Evolutionary conservation across 2,888 invertebrate genomes (phyloP).

Genomic region (Hoplodrina ambigua): DNA sequence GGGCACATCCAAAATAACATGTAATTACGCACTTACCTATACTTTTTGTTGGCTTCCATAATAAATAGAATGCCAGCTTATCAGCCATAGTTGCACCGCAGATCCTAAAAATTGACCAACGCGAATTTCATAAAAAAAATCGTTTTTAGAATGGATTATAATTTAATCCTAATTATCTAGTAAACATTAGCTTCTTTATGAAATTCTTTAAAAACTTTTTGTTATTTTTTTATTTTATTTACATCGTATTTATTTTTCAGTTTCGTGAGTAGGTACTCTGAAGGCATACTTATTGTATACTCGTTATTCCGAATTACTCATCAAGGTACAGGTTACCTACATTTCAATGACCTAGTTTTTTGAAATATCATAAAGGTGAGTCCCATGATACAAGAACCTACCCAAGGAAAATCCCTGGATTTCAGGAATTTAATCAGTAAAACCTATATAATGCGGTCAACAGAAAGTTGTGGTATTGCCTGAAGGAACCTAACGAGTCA

Average conservation of each 20-base stretch:
- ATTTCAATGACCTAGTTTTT: conserved; percentile 15
- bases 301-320: conserved; percentile 15
- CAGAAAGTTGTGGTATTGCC: background rate
- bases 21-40: background rate
- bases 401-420: conserved; percentile 25
- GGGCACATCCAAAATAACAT: background rate
- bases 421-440: conserved; percentile 41
- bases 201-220: too few relatives aligned
- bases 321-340: conserved; percentile 7
- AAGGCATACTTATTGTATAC: background rate
- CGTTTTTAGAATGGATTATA: too few relatives aligned
- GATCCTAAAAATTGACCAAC: too few relatives aligned
- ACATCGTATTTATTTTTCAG: background rate
- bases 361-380: conserved; percentile 22
- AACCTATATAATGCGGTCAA: conserved; percentile 28
- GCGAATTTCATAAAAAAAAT: too few relatives aligned
- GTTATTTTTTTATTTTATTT: too few relatives aligned
- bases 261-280: background rate
- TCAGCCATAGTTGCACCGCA: too few relatives aligned
- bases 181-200: too few relatives aligned
- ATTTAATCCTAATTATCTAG: too few relatives aligned
- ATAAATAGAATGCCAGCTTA: too few relatives aligned
- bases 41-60: too few relatives aligned
- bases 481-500: too few relatives aligned
- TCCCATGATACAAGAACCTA: conserved; percentile 1